Base-by-base conservation (phyloP, 1,140 invertebrate species). In the Zaprionus nigranus region DNA sequence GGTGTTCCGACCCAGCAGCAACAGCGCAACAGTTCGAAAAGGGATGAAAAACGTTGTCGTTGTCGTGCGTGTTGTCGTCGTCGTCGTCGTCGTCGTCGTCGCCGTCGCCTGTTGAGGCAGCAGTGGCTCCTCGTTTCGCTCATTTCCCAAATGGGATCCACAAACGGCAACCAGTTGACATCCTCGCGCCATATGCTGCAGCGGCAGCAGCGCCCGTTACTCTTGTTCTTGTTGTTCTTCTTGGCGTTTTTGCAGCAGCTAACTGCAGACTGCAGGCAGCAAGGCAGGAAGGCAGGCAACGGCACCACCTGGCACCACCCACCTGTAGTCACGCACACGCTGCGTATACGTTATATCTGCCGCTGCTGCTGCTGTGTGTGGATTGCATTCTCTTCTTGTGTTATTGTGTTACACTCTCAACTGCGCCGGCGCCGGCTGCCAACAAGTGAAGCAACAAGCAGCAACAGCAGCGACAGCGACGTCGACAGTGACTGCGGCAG, bases 401-500 rank as follows among this genome's bases (percentile, higher is more conserved):
- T 82, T 82, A 82, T 82, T 82, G 66, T 68, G 53, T 61, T 66
- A 49, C 79, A 69, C 43, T 24, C 34, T 28, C 46, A 56, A 57
- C 51, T 77, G 84, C 83, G 83, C 83, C 75, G 71, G 84, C 84
- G 83, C 77, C 66, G 26, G 30, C 60, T 75, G 77, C 74, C 83
- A 87, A 88, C 83, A 87, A 87, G 84, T 87, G 83, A 87, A 87
- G 84, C 83, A 87, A 87, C 83, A 87, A 87, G 84, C 83, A 80
- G 46, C 56, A 64, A 24, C 46, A 40, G 22, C 53, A 65, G 63
- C 51, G 56, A 26, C 38, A 40, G 17, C 64, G 40, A 20, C 51
- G n/a, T 22, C 62, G 28, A 15, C 49, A 7, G 5, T 15, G 15
- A 46, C 40, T 17, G 49, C 62, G 15, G 20, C 65, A 26, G 53